Base-by-base conservation (phyloP, 1,140 invertebrate genomes). In the Diorhabda elongata region DNA sequence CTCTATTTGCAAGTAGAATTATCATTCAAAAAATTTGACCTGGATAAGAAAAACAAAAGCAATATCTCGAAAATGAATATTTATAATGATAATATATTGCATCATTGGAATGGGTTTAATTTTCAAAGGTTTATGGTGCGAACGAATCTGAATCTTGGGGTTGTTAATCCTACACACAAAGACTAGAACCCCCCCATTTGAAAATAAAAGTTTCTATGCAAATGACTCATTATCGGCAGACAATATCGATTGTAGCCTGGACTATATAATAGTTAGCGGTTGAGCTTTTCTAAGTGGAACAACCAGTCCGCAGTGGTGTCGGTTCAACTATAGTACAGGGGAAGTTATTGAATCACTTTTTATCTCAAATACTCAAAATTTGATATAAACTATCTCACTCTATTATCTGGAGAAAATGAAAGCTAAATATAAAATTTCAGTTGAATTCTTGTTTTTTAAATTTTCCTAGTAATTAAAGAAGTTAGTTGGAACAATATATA, bases 201-300 rank as follows among this genome's bases (percentile, higher is more conserved):
- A 52, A 52, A 52, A 8, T 8, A 52, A 52, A 52, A n/a, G 6
- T 52, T 52, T 52, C 47, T 52, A 52, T 52, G 47, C 47, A 52
- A 52, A 52, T 52, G 47, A 52, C 47, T 52, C 47, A 52, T 52
- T 52, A 52, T 52, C 47, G 47, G 47, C 47, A 52, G 47, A 52
- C 47, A n/a, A 52, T 52, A 52, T 52, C 47, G 47, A 52, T 52
- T 52, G 47, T 3, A 52, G 47, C 47, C 6, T 52, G n/a, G 47
- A 52, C 47, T 52, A 52, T 52, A 52, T 26, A 52, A n/a, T n/a
- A 8, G 6, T 52, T 52, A 52, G 47, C 47, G 47, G 47, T 52
- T 52, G 47, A 8, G 47, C 47, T 52, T 52, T 52, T 52, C 47
- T 6, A 8, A 8, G n/a, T 52, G n/a, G 6, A 52, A 52, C 47